These are phyloP conservation scores for Cherax quadricarinatus DNA, from an alignment of 1,140 invertebrate genomes.

Conservation along the genomic window DNA sequence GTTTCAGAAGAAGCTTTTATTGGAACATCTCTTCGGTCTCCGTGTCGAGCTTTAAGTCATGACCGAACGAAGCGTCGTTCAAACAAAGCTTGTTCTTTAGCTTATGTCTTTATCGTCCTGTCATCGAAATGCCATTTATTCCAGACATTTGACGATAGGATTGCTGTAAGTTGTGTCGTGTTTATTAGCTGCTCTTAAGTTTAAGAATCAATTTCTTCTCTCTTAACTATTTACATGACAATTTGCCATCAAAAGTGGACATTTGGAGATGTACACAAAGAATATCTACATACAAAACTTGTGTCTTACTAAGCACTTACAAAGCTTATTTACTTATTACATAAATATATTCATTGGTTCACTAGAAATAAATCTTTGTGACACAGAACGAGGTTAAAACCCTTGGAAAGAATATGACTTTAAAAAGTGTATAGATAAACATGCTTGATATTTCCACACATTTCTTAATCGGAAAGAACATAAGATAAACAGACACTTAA, in stretches of 20 bases:
- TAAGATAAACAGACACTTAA: too few relatives aligned
- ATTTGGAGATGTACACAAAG: not conserved
- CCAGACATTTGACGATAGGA: too few relatives aligned
- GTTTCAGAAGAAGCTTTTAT: too few relatives aligned
- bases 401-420: not conserved
- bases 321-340: constrained; percentile 2
- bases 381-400: not conserved
- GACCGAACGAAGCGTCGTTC: too few relatives aligned
- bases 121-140: too few relatives aligned
- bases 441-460: not conserved
- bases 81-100: too few relatives aligned
- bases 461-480: too few relatives aligned
- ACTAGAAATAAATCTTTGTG: not conserved
- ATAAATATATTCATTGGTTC: not conserved
- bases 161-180: too few relatives aligned
- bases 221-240: not conserved
- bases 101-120: too few relatives aligned
- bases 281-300: not conserved
- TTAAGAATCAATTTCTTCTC: not conserved
- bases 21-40: too few relatives aligned
- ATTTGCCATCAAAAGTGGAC: not conserved
- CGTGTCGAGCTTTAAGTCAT: too few relatives aligned
- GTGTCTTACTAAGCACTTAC: not conserved
- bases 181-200: too few relatives aligned
- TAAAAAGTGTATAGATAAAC: not conserved